phyloP scores from a whole-genome alignment of 64 coral and sea anemone genomes.

The Dendrophyllia cribrosa region DNA sequence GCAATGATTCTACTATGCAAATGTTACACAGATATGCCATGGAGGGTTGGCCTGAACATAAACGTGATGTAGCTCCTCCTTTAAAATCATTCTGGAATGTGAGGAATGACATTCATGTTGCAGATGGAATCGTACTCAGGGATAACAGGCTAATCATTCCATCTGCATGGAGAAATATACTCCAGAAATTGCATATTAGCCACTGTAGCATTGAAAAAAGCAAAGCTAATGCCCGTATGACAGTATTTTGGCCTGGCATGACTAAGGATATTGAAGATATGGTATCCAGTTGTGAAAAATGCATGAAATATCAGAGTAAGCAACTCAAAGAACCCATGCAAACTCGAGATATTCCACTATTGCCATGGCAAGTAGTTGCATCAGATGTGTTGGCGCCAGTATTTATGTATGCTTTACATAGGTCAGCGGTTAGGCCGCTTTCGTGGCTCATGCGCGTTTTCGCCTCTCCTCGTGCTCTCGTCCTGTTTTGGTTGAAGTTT shows the following conservation, averaged over 20 bases:
- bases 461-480: too few species aligned
- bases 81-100: constrained; percentile 28
- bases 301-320: constrained; percentile 3
- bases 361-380: constrained; percentile 36
- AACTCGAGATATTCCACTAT: constrained; percentile 29
- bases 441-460: too few species aligned
- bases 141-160: constrained; percentile 23
- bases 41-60: constrained; percentile 25
- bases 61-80: neutral
- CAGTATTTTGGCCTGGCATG: constrained; percentile 46
- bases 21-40: constrained; percentile 7
- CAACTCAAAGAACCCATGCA: constrained; percentile 40
- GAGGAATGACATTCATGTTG: neutral
- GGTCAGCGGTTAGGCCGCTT: too few species aligned
- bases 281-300: constrained; percentile 9
- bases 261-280: constrained; percentile 9
- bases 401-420: too few species aligned
- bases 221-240: neutral
- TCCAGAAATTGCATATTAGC: constrained; percentile 25
- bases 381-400: constrained; percentile 33
- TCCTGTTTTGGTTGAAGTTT: too few species aligned
- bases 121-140: constrained; percentile 39
- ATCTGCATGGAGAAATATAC: constrained; percentile 33
- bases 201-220: constrained; percentile 44
- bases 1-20: constrained; percentile 9